phyloP scores from a whole-genome alignment of 2,797 vertebrate genomes.

The Pseudochromis fuscus region DNA sequence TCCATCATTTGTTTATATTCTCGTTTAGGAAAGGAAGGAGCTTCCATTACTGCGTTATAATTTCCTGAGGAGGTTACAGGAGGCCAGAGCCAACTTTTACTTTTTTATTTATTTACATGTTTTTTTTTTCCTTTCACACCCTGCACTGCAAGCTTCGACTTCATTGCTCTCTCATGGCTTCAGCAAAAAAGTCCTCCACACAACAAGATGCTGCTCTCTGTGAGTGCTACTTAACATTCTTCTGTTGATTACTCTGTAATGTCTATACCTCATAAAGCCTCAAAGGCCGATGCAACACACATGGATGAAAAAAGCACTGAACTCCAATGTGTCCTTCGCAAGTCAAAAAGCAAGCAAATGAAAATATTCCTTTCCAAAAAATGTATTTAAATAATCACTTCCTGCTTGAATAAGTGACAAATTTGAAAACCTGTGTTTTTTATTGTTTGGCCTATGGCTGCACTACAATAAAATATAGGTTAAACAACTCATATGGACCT shows the following conservation, averaged over 20 bases:
- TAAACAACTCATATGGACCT: conserved; percentile 24
- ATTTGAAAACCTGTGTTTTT: too few relatives aligned
- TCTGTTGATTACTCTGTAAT: conserved; percentile 28
- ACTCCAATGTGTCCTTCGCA: background rate
- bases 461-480: conserved; percentile 1
- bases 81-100: conserved; percentile 55
- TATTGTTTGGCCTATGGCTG: conserved; percentile 26
- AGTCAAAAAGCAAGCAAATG: conserved; percentile 2
- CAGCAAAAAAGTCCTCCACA: conserved; percentile 6
- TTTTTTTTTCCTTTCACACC: background rate
- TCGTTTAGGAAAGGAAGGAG: conserved; percentile 68
- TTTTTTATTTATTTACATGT: too few relatives aligned
- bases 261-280: conserved; percentile 37
- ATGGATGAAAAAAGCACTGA: background rate
- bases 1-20: conserved; percentile 84
- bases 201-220: conserved; percentile 23
- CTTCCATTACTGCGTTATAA: conserved; percentile 71
- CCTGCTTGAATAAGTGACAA: too few relatives aligned
- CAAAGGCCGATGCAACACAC: background rate
- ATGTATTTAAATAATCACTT: too few relatives aligned
- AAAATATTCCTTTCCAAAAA: background rate
- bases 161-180: conserved; percentile 4
- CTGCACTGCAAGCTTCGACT: background rate
- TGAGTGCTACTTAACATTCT: conserved; percentile 26
- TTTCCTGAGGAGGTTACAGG: conserved; percentile 65